A percentile compares a stretch with the other conserved stretches of the same genome.
phyloP scores from a whole-genome alignment of 2,113 vertebrate species.

The Struthidea cinerea region DNA sequence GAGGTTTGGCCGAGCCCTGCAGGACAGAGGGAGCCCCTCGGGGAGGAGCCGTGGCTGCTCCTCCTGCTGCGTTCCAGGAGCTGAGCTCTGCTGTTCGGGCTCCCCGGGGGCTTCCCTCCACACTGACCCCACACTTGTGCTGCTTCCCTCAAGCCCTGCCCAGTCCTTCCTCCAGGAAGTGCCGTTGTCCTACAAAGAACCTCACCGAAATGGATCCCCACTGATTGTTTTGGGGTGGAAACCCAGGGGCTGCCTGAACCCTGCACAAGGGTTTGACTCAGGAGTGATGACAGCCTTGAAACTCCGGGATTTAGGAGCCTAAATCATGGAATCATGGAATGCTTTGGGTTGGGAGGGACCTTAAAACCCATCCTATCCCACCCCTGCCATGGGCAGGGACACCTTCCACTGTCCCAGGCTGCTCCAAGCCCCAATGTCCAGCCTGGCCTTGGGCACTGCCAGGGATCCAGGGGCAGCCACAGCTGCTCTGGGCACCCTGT shows the following conservation, averaged over 20 bases:
- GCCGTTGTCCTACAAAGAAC: not conserved
- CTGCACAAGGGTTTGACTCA: not conserved
- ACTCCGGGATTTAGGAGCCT: not conserved
- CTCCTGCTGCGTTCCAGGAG: rapidly evolving
- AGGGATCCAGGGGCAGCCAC: not conserved
- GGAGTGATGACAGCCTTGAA: not conserved
- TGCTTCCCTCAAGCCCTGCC: not conserved
- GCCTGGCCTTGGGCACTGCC: not conserved
- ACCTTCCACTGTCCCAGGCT: not conserved
- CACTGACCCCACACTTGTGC: not conserved
- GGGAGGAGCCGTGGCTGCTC: not conserved
- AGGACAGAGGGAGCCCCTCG: not conserved
- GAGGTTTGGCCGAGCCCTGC: not conserved
- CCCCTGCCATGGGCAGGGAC: not conserved
- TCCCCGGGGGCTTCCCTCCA: not conserved
- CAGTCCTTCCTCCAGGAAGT: not conserved
- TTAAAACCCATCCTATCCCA: not conserved
- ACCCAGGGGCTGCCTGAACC: not conserved
- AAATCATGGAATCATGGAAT: not conserved
- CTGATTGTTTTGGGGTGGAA: not conserved
- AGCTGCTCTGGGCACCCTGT: not conserved
- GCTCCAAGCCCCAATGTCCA: not conserved
- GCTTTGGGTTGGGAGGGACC: not conserved
- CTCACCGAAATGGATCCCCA: not conserved
- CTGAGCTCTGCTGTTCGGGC: not conserved